phyloP scores from a whole-genome alignment of 2,113 vertebrate species.

The Lipotes vexillifer region DNA sequence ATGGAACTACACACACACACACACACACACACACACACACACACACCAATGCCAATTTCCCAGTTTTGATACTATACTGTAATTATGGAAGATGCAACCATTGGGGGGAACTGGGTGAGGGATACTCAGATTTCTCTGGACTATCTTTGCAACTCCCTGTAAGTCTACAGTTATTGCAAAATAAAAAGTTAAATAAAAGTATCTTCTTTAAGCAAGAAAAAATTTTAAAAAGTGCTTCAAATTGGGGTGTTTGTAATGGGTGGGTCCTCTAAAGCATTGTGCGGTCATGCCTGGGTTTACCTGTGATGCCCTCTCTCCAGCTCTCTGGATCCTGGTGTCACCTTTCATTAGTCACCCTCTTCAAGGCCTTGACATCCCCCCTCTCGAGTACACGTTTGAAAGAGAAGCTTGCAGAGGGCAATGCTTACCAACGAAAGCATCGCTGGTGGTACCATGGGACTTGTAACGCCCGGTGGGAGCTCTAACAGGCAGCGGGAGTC shows the following conservation, averaged over 20 bases:
- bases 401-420: neutral
- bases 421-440: neutral
- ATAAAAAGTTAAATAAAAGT: neutral
- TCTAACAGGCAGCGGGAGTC: neutral
- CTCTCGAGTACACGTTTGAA: neutral
- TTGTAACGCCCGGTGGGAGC: neutral
- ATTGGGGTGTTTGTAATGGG: too few relatives aligned
- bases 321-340: neutral
- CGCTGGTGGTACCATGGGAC: fast-evolving
- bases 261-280: too few relatives aligned
- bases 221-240: neutral
- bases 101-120: neutral
- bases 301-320: neutral
- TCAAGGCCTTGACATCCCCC: neutral
- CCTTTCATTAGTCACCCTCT: neutral
- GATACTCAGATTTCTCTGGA: neutral
- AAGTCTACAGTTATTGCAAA: neutral
- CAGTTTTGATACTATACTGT: too few relatives aligned
- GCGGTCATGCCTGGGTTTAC: neutral
- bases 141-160: neutral
- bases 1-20: neutral
- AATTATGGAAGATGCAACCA: neutral
- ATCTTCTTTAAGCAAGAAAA: neutral
- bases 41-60: fast-evolving
- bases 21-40: neutral